These are phyloP conservation scores for Vireo altiloquus DNA, from an alignment of 2,113 vertebrate species.

Conservation along the genomic window DNA sequence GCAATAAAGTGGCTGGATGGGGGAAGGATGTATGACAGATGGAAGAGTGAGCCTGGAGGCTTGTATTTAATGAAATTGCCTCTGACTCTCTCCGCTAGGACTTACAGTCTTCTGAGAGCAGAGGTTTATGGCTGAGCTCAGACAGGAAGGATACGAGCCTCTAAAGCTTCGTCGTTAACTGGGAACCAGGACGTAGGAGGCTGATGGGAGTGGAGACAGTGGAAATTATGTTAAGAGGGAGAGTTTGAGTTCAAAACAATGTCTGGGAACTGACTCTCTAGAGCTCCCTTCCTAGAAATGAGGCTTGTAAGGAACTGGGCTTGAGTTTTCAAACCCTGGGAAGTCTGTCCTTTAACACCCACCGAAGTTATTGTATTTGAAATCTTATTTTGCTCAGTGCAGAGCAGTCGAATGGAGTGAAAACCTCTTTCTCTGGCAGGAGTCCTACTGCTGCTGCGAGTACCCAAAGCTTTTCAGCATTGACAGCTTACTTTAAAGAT, in stretches of 20 bases:
- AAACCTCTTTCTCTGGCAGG: not conserved
- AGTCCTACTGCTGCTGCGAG: not conserved
- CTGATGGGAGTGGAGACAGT: not conserved
- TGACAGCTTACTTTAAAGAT: not conserved
- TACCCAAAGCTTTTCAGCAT: not conserved
- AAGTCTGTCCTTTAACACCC: not conserved
- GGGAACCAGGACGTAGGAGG: not conserved
- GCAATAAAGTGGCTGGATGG: not conserved
- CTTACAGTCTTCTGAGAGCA: not conserved
- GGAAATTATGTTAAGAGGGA: not conserved
- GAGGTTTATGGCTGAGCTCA: not conserved
- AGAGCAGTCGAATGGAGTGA: not conserved
- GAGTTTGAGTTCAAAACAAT: not conserved
- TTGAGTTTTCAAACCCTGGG: not conserved
- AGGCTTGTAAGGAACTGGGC: not conserved
- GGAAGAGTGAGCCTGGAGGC: not conserved
- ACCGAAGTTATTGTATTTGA: not conserved
- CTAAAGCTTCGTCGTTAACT: fast-evolving
- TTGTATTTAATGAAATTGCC: not conserved
- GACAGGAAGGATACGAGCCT: not conserved
- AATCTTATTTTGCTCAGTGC: not conserved
- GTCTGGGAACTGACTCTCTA: not conserved
- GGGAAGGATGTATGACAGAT: not conserved
- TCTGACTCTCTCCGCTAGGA: not conserved
- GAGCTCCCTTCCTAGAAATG: not conserved